Percentiles rank a stretch among this genome's conserved stretches.
phyloP scores from a whole-genome alignment of 2,113 vertebrate species.

The Anhinga rufa region DNA sequence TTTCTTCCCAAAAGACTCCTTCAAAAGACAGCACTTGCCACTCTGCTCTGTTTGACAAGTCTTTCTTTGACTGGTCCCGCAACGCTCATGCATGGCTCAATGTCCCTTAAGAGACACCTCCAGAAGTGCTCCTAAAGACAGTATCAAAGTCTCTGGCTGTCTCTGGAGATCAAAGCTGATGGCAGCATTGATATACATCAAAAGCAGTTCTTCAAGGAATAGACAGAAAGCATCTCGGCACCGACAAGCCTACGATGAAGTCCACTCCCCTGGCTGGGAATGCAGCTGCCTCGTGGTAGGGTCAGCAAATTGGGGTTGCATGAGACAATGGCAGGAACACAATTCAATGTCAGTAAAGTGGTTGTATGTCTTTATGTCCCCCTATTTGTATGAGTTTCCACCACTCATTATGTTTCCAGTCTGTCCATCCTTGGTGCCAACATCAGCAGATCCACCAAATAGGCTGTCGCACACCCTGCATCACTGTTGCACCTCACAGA shows the following conservation, averaged over 20 bases:
- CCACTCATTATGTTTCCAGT: neutral
- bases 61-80: neutral
- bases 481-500: neutral
- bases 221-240: neutral
- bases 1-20: neutral
- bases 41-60: accelerated
- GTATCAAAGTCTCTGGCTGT: neutral
- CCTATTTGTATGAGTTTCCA: neutral
- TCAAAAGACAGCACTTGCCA: neutral
- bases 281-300: accelerated
- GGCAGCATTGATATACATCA: neutral
- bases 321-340: neutral
- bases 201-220: neutral
- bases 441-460: neutral
- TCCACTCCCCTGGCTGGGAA: neutral
- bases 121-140: neutral
- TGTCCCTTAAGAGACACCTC: neutral
- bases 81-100: neutral
- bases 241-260: accelerated
- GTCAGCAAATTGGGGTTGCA: neutral
- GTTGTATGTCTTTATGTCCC: neutral
- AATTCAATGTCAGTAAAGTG: neutral
- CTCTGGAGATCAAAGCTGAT: neutral
- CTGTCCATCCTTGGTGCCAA: neutral
- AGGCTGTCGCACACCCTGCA: neutral